These are phyloP conservation scores for Chaenogobius annularis DNA, from an alignment of 2,113 vertebrate species.

Conservation along the genomic window DNA sequence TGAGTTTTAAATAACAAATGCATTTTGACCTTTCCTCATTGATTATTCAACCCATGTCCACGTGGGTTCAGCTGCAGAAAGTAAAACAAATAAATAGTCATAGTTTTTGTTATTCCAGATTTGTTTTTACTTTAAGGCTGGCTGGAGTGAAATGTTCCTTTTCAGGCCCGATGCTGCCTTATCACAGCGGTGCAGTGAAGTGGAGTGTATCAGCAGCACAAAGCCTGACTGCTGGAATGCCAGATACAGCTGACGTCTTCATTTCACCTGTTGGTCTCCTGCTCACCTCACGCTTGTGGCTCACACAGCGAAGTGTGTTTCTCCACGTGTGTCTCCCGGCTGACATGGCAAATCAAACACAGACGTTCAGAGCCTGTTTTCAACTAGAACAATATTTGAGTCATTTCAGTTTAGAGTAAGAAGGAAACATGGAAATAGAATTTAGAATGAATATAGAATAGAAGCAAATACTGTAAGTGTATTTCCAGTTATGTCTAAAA, in stretches of 20 bases:
- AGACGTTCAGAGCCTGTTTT: too few relatives aligned
- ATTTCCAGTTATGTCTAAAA: too few relatives aligned
- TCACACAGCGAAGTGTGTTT: background rate
- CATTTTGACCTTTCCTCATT: background rate
- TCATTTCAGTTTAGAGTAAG: too few relatives aligned
- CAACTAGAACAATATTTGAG: too few relatives aligned
- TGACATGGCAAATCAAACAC: too few relatives aligned
- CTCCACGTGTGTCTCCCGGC: background rate
- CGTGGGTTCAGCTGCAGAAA: background rate
- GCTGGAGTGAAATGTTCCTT: constrained; percentile 38
- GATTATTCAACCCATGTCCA: constrained; percentile 8
- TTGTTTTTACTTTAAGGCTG: constrained; percentile 27
- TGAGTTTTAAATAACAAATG: constrained; percentile 1
- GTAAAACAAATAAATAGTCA: background rate
- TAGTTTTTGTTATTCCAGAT: constrained; percentile 1
- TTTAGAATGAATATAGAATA: too few relatives aligned
- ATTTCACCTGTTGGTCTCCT: constrained; percentile 46
- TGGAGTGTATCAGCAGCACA: constrained; percentile 63
- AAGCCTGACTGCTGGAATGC: constrained; percentile 56
- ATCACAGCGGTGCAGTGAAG: constrained; percentile 33
- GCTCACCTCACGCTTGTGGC: constrained; percentile 6
- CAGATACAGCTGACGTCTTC: constrained; percentile 68
- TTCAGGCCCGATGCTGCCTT: constrained; percentile 41
- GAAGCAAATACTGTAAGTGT: too few relatives aligned
- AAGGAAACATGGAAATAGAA: too few relatives aligned